Evolutionary conservation across 1,140 invertebrate species (phyloP), one percentile per base, ranked within the genome.

Genomic region (Propsilocerus akamusi): DNA sequence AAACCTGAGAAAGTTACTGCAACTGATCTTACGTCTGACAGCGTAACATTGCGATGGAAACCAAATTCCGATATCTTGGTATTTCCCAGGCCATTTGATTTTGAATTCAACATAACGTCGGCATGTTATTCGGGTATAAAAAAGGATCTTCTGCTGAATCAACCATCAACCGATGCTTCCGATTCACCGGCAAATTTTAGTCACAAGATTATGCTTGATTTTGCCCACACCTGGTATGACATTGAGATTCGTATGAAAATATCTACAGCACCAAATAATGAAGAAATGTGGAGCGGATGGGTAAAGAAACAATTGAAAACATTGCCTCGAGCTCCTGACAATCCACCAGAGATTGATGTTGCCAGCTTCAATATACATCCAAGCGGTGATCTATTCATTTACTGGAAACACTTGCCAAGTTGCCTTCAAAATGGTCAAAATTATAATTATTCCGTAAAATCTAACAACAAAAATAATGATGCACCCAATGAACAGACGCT

Each of bases 151-250:
- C 26, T 11, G 26, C 47, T 22, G n/a, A 56, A 48, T 8, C 23
- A 37, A 37, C 5, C n/a, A 37, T 37, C 12, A 37, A 37, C 32
- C 12, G n/a, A 20, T 14, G 32, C 32, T 5, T 37, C 4, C 20
- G 12, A 46, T 30, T 61, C 24, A 14, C 26, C 1, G 26, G 54
- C 26, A 52, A 53, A 4, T 3, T 51, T 4, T 56, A 62, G 5
- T 57, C 60, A 52, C 69, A 72, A 49, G 59, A 51, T 48, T 72
- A 71, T 56, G 71, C 72, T 54, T 63, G 83, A 30, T 72, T 81
- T 78, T 62, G 73, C 80, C 2, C 74, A 81, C 58, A 70, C 73
- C 46, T 64, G 70, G 46, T 85, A 82, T 65, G 79, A 83, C 54
- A 71, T 83, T 8, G 65, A 78, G 51, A 72, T 85, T 26, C 75